Percentiles rank a stretch among this genome's conserved stretches.
These are phyloP conservation scores for Chromobotia macracanthus DNA, from an alignment of 2,797 vertebrate species.

Conservation along the genomic window DNA sequence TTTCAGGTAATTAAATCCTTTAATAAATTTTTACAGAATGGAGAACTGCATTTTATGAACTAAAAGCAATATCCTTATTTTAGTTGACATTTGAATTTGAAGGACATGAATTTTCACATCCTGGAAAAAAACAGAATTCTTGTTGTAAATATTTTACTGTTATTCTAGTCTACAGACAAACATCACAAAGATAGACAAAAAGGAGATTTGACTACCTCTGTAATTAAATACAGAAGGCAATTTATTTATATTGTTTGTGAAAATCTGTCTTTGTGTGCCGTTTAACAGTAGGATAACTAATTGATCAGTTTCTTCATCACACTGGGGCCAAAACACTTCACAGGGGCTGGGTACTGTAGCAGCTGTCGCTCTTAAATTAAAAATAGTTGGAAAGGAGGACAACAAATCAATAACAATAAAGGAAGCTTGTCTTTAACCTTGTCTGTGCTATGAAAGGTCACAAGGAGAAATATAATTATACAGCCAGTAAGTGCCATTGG, in stretches of 20 bases:
- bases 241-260: conserved; percentile 10
- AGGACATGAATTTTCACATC: background rate
- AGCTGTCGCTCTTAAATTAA: conserved; percentile 50
- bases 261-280: conserved; percentile 23
- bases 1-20: too few relatives aligned
- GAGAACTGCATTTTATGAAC: too few relatives aligned
- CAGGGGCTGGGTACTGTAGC: conserved; percentile 44
- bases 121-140: background rate
- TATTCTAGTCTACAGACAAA: background rate
- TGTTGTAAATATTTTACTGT: background rate
- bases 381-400: conserved; percentile 46
- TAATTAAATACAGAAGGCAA: background rate
- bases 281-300: conserved; percentile 44
- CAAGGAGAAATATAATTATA: conserved; percentile 46
- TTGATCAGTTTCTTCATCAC: conserved; percentile 59
- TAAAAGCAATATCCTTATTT: too few relatives aligned
- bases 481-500: conserved; percentile 22
- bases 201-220: background rate
- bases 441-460: conserved; percentile 48
- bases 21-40: too few relatives aligned
- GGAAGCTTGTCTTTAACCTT: conserved; percentile 44
- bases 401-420: conserved; percentile 56
- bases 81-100: too few relatives aligned
- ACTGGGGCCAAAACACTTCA: conserved; percentile 25
- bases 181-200: background rate